A percentile compares a stretch with the other conserved stretches of the same genome.
Conservation (phyloP, 2,888 invertebrate genomes). For the Orchestes rusci region DNA sequence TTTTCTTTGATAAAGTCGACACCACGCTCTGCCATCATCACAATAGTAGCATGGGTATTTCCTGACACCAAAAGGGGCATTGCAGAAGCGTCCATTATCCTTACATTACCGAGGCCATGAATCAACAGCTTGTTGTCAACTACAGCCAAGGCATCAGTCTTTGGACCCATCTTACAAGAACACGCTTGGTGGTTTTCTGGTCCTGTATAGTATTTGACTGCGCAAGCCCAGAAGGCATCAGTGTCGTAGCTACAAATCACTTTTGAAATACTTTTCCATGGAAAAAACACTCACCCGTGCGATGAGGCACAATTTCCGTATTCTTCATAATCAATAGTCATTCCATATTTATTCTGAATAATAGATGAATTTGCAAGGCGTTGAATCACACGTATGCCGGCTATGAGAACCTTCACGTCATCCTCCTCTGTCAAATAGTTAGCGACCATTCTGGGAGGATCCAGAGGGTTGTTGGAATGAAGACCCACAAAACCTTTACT, state of each 20-base stretch:
- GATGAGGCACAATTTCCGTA: conserved; percentile 46
- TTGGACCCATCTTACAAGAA: conserved; percentile 76
- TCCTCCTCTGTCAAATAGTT: conserved; percentile 66
- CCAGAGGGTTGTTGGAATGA: conserved; percentile 58
- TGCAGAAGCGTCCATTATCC: conserved; percentile 46
- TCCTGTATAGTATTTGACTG: conserved; percentile 61
- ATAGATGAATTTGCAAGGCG: conserved; percentile 52
- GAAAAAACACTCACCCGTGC: conserved; percentile 30
- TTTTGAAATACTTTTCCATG: neutral
- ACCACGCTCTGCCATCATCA: conserved; percentile 43
- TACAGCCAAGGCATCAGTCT: conserved; percentile 62
- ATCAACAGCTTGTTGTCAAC: conserved; percentile 63
- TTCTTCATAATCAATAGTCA: conserved; percentile 46
- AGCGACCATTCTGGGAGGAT: conserved; percentile 66
- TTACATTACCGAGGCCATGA: conserved; percentile 53
- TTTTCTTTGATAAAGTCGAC: conserved; percentile 39
- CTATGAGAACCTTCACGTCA: conserved; percentile 57
- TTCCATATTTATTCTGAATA: conserved; percentile 52
- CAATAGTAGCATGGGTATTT: conserved; percentile 42
- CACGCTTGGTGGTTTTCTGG: conserved; percentile 80
- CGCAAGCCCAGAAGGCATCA: conserved; percentile 72
- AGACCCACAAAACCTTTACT: conserved; percentile 59
- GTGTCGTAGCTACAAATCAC: conserved; percentile 42
- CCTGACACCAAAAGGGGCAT: conserved; percentile 42
- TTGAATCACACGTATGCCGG: conserved; percentile 54